Conservation (phyloP, 2,113 vertebrate species). For the Percopsis transmontana region DNA sequence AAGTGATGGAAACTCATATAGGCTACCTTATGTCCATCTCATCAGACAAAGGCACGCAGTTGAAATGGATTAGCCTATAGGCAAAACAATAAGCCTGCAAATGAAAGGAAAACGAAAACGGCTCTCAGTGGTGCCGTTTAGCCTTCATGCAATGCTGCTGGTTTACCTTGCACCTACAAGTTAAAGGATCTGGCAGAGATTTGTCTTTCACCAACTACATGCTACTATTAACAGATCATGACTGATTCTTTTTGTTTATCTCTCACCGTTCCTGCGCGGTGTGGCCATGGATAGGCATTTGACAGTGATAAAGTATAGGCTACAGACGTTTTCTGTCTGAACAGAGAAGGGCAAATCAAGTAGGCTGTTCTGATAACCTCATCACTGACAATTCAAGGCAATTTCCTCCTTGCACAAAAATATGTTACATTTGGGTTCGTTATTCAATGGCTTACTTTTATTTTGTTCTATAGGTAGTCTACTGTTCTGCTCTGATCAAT, state of each 20-base stretch:
- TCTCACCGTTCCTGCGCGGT: slow-evolving; percentile 23
- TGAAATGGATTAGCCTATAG: not conserved
- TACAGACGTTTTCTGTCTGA: not conserved
- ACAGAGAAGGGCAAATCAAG: slow-evolving; percentile 21
- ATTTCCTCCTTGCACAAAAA: no score
- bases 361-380: not conserved
- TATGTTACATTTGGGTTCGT: slow-evolving; percentile 6
- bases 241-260: slow-evolving; percentile 38
- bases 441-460: not conserved
- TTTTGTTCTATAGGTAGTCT: slow-evolving; percentile 3
- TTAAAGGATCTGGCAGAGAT: slow-evolving; percentile 17
- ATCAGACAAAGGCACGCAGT: not conserved
- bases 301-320: slow-evolving; percentile 22
- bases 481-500: not conserved
- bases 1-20: not conserved
- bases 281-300: slow-evolving; percentile 27
- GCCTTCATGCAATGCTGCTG: slow-evolving; percentile 18
- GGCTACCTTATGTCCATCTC: not conserved
- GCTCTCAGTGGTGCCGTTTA: not conserved
- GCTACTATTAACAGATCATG: slow-evolving; percentile 15
- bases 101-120: not conserved
- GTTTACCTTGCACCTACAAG: slow-evolving; percentile 40
- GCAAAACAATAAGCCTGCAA: not conserved
- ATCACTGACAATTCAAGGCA: not conserved
- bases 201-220: slow-evolving; percentile 36